phyloP scores from a whole-genome alignment of 2,113 vertebrate genomes.

The Myotis lucifugus region DNA sequence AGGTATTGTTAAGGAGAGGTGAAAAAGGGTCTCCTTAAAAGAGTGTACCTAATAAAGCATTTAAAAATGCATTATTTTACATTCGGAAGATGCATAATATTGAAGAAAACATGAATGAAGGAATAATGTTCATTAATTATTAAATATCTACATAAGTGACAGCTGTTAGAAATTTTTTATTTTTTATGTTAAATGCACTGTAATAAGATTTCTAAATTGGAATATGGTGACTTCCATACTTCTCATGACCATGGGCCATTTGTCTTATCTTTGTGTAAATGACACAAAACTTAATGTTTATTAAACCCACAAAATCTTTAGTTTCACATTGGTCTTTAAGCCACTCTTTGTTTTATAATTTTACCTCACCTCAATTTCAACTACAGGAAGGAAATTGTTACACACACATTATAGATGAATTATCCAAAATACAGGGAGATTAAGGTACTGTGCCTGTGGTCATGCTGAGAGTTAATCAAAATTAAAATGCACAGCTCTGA shows the following conservation, averaged over 20 bases:
- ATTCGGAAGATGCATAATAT: constrained; percentile 2
- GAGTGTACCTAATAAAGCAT: background rate
- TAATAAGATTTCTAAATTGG: background rate
- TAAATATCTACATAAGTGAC: background rate
- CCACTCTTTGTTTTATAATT: background rate
- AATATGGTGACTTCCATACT: background rate
- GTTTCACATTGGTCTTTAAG: constrained; percentile 5
- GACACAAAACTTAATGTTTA: background rate
- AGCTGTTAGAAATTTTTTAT: constrained; percentile 7
- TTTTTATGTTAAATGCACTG: constrained; percentile 17
- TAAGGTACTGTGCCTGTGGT: constrained; percentile 21
- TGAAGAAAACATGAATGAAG: background rate
- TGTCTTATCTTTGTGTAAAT: background rate
- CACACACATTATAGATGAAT: background rate
- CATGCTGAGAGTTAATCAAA: constrained; percentile 54
- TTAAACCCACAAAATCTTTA: background rate
- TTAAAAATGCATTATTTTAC: constrained; percentile 38
- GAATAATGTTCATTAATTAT: constrained; percentile 43
- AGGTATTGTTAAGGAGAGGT: background rate
- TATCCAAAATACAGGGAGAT: constrained; percentile 24
- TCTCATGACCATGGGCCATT: background rate
- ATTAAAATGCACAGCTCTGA: constrained; percentile 68
- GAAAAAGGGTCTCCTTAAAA: background rate
- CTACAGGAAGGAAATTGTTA: background rate
- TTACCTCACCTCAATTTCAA: constrained; percentile 38